Evolutionary conservation across 92 coral and sea anemone genomes (phyloP).

Genomic region (Actinernus sp.): DNA sequence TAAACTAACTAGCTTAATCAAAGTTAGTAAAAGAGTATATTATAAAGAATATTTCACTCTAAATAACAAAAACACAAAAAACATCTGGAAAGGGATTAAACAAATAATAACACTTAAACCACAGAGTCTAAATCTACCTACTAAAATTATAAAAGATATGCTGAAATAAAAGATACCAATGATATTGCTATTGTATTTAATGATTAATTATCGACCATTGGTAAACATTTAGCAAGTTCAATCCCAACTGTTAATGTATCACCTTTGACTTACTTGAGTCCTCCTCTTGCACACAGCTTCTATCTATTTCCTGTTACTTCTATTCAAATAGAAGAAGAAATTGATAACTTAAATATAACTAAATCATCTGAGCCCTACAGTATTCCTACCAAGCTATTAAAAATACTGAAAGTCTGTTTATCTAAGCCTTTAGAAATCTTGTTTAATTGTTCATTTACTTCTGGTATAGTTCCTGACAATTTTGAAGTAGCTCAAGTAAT

Average conservation of each 20-base stretch:
- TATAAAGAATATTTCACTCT: slow-evolving; percentile 28
- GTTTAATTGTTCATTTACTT: slow-evolving; percentile 5
- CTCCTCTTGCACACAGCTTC: slow-evolving; percentile 10
- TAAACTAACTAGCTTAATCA: slow-evolving; percentile 34
- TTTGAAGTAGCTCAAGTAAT: slow-evolving; percentile 21
- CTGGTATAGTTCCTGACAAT: slow-evolving; percentile 20
- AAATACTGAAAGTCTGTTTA: neutral
- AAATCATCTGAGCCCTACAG: slow-evolving; percentile 26
- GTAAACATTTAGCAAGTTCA: neutral
- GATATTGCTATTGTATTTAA: slow-evolving; percentile 3
- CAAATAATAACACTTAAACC: slow-evolving; percentile 18
- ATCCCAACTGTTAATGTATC: neutral
- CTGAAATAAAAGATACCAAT: slow-evolving; percentile 1
- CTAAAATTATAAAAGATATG: slow-evolving; percentile 5
- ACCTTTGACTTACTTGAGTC: neutral
- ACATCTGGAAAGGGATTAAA: slow-evolving; percentile 47
- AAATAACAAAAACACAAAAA: slow-evolving; percentile 15
- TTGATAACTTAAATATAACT: slow-evolving; percentile 3
- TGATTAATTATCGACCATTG: slow-evolving; percentile 1
- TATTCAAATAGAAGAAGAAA: slow-evolving; percentile 35
- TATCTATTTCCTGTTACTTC: slow-evolving; percentile 11
- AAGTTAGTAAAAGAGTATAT: slow-evolving; percentile 27
- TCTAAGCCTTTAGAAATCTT: slow-evolving; percentile 17
- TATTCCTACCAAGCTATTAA: slow-evolving; percentile 9
- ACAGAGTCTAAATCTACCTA: neutral